Evolutionary conservation across 2,797 vertebrate genomes (phyloP), one percentile per base, ranked within the genome.

Genomic region (Pyrocephalus nanus): DNA sequence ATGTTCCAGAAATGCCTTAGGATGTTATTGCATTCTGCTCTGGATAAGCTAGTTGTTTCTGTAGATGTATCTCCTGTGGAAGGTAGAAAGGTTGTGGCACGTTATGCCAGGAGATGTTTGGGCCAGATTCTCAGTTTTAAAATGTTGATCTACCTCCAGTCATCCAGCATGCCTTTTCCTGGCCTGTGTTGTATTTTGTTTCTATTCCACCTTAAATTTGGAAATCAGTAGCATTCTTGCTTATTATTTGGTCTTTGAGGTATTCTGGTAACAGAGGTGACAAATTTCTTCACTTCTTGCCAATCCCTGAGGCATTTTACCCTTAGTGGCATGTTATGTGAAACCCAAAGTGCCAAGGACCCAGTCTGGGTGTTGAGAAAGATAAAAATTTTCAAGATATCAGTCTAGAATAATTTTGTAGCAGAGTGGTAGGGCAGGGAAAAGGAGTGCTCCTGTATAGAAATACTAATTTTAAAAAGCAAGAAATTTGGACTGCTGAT

Each of bases 1-100:
- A 64, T 27, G 17, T 34, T 89, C 77, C 81, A 43, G 78, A 91
- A 92, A 90, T 95, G 86, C 88, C 69, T 95, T 74, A 80, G 17
- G 48, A 77, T 58, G n/a, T 47, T 80, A 47, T 66, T 74, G 47
- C 23, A 27, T 34, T 94, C 48, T 60, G 60, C 65, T 47, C 15
- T 67, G n/a, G 53, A 38, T 74, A 74, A 89, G 77, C 36, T 29
- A 47, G 62, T 66, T 82, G 91, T 55, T 66, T 79, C 38, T 86
- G 57, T 50, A 36, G 70, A 38, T 85, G 6, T 85, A 60, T 73
- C 50, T 61, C 16, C 32, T 58, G 23, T 74, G 57, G 57, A 64
- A 57, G 43, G 19, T 47, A 38, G 60, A 82, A 88, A 72, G 21
- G 30, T 57, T 90, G 47, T 61, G 53, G 22, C 18, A 21, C 32